Conservation (phyloP, 2,888 invertebrate species). For the Leucophenga montana region DNA sequence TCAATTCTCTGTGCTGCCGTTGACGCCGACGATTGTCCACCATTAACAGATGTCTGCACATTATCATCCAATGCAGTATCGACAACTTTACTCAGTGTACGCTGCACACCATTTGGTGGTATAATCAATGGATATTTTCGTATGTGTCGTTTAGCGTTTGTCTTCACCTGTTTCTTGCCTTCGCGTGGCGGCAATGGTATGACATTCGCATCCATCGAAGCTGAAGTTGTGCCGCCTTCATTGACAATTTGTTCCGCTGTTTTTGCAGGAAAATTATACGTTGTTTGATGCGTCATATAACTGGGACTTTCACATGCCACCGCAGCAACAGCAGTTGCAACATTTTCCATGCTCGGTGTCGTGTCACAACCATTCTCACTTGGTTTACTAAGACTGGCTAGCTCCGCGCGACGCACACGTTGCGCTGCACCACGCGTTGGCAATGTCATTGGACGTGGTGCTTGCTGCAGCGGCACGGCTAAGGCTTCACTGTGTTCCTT, state of each 20-base stretch:
- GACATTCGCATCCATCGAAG: slow-evolving; percentile 74
- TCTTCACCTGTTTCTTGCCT: slow-evolving; percentile 74
- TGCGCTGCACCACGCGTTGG: slow-evolving; percentile 69
- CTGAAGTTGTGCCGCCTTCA: neutral
- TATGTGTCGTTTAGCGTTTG: slow-evolving; percentile 81
- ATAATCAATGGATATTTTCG: slow-evolving; percentile 88
- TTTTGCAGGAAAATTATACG: slow-evolving; percentile 69
- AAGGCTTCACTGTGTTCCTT: slow-evolving; percentile 26
- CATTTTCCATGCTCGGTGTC: slow-evolving; percentile 15
- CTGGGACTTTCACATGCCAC: slow-evolving; percentile 72
- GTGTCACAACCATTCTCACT: slow-evolving; percentile 38
- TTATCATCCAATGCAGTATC: neutral
- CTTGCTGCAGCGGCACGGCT: slow-evolving; percentile 57
- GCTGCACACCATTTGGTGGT: slow-evolving; percentile 78
- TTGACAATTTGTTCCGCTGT: slow-evolving; percentile 9
- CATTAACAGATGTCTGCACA: slow-evolving; percentile 54
- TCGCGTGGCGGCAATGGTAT: slow-evolving; percentile 87
- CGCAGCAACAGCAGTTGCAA: slow-evolving; percentile 40
- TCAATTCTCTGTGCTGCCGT: slow-evolving; percentile 48
- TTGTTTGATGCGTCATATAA: slow-evolving; percentile 67
- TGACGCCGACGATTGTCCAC: slow-evolving; percentile 41
- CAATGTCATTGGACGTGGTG: slow-evolving; percentile 71
- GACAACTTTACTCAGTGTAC: slow-evolving; percentile 77
- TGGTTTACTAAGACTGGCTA: slow-evolving; percentile 30
- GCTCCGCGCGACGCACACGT: slow-evolving; percentile 57